Evolutionary conservation across 2,113 vertebrate species (phyloP).

Genomic region (Arenaria interpres): DNA sequence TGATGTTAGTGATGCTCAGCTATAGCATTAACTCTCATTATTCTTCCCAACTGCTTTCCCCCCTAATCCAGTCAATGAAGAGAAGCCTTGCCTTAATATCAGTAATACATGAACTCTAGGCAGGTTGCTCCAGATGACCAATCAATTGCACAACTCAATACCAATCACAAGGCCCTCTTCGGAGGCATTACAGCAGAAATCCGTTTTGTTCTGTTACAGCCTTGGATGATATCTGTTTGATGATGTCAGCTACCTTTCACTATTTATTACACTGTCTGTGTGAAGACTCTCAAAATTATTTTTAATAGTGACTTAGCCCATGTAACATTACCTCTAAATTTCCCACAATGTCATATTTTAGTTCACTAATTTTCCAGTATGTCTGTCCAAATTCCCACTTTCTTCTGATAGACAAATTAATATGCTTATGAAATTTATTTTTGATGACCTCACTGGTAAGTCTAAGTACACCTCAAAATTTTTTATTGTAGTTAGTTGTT

Average conservation of each 20-base stretch:
- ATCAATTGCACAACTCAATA: constrained; percentile 10
- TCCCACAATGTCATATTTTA: not conserved
- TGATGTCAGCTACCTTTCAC: not conserved
- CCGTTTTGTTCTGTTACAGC: not conserved
- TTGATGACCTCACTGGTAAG: not conserved
- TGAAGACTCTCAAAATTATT: not conserved
- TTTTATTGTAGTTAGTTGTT: not conserved
- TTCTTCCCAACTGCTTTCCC: not conserved
- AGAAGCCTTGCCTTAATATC: constrained; percentile 7
- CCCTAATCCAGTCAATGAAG: not conserved
- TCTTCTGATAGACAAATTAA: not conserved
- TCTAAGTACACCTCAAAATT: not conserved
- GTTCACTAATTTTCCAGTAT: not conserved
- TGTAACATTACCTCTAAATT: not conserved
- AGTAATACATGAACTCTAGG: not conserved
- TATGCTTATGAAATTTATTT: not conserved
- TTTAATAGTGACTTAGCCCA: not conserved
- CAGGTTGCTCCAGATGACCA: not conserved
- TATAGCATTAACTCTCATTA: not conserved
- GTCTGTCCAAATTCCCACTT: not conserved
- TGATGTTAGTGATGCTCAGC: not conserved
- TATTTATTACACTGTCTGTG: not conserved
- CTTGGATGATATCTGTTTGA: not conserved
- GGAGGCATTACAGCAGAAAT: not conserved
- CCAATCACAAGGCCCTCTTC: not conserved